Evolutionary conservation across 2,888 invertebrate species (phyloP), one percentile per base, ranked within the genome.

Genomic region (Archips xylosteana): DNA sequence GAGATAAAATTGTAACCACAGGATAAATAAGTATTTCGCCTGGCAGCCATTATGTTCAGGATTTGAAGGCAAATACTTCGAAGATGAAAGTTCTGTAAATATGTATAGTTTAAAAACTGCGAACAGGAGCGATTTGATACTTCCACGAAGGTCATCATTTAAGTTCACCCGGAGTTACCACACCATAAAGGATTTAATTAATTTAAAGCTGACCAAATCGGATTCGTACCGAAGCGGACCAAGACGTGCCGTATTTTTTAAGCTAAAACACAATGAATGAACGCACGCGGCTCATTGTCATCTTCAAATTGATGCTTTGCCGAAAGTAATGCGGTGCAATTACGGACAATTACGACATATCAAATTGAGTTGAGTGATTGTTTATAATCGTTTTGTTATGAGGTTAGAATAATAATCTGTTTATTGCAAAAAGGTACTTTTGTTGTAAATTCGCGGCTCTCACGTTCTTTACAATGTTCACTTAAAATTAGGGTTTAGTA

Each of bases 281-380:
- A 85, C 78, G 81, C 84, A 86, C 85, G 86, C 82, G 82, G 76
- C 74, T 83, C 81, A 84, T 82, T 85, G 83, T 82, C 83, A 85
- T 86, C 86, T 82, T 80, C 80, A 83, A 87, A 89, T 86, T 87
- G 81, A 82, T 83, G 82, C 81, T 86, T 84, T 82, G 78, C 71
- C 74, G 64, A 65, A 74, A 74, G 74, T 65, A 70, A 76, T 71
- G 39, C 65, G 39, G 12, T 42, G 69, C 64, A 76, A 76, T 76
- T 72, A 75, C 59, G 66, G 63, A 67, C 78, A 74, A 81, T 81
- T 81, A 79, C 77, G 76, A 77, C 73, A 76, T 79, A 79, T 80
- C 79, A 81, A 23, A 82, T 81, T 79, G 75, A 65, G 54, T 71
- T 78, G 80, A 81, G 78, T 75, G 75, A 70, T 75, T 70, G 78